Conservation (phyloP, 2,113 vertebrate species). For the Oreochromis tanganicae region DNA sequence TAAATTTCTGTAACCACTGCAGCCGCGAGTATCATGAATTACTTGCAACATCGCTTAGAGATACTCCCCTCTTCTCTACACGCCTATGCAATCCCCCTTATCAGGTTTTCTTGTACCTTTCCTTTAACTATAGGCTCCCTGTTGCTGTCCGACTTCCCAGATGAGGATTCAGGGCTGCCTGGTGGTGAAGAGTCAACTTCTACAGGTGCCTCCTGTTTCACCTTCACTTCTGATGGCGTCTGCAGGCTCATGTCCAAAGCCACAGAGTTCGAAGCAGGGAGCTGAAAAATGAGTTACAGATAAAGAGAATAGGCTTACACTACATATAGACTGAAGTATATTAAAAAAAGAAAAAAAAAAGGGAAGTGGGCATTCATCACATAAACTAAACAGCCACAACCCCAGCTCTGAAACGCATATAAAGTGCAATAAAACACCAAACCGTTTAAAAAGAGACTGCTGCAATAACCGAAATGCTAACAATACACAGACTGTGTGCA, state of each 20-base stretch:
- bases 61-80: background rate
- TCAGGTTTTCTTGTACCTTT: conserved; percentile 45
- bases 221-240: conserved; percentile 83
- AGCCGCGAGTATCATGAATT: background rate
- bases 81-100: background rate
- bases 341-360: background rate
- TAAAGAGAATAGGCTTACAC: background rate
- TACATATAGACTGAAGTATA: background rate
- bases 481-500: background rate
- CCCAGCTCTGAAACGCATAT: background rate
- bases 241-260: conserved; percentile 91
- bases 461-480: background rate
- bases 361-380: background rate
- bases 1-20: background rate
- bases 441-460: background rate
- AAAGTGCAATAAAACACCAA: background rate
- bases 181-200: conserved; percentile 90
- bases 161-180: conserved; percentile 79
- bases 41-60: background rate
- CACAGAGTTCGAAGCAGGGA: conserved; percentile 65
- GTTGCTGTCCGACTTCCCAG: conserved; percentile 65
- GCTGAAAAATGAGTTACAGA: conserved; percentile 28
- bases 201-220: conserved; percentile 88
- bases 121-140: conserved; percentile 40
- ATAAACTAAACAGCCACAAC: background rate